A percentile compares a stretch with the other conserved stretches of the same genome.
phyloP scores from a whole-genome alignment of 2,888 invertebrate genomes.

The Lucinisca nassula region DNA sequence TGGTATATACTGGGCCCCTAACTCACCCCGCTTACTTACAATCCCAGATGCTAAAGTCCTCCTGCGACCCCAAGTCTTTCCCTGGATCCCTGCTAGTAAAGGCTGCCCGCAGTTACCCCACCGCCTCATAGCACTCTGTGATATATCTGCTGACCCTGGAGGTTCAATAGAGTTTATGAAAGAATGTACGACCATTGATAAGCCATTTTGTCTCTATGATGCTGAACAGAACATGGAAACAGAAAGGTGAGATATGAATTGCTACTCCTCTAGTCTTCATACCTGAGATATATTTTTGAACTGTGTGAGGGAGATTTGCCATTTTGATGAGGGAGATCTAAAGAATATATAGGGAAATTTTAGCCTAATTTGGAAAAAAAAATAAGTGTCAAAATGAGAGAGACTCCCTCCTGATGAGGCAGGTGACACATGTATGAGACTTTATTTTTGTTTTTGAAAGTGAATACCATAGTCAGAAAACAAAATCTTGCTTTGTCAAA shows the following conservation, averaged over 20 bases:
- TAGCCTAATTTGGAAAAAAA: too few relatives aligned
- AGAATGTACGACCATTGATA: constrained; percentile 99
- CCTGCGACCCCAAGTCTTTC: constrained; percentile 94
- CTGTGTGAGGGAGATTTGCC: too few relatives aligned
- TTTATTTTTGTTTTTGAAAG: too few relatives aligned
- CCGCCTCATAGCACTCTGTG: constrained; percentile 96
- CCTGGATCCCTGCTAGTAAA: constrained; percentile 94
- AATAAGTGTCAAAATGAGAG: too few relatives aligned
- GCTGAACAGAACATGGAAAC: constrained; percentile 99
- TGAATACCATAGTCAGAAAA: too few relatives aligned
- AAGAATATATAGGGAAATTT: too few relatives aligned
- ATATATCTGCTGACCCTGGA: constrained; percentile 99
- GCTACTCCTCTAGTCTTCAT: too few relatives aligned
- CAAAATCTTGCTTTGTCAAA: too few relatives aligned
- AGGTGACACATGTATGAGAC: too few relatives aligned
- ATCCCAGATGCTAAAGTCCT: constrained; percentile 99
- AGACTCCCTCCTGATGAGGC: too few relatives aligned
- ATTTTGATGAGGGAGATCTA: too few relatives aligned
- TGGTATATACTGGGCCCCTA: constrained; percentile 99
- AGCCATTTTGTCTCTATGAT: constrained; percentile 99
- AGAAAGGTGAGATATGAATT: constrained; percentile 93
- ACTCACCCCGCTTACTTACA: constrained; percentile 97
- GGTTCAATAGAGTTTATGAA: constrained; percentile 99
- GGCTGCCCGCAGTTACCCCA: constrained; percentile 87
- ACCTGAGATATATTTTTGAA: too few relatives aligned